Percentiles rank a stretch among this genome's conserved stretches.
Evolutionary conservation across 2,888 invertebrate species (phyloP).

Genomic region (Stenurella melanura): DNA sequence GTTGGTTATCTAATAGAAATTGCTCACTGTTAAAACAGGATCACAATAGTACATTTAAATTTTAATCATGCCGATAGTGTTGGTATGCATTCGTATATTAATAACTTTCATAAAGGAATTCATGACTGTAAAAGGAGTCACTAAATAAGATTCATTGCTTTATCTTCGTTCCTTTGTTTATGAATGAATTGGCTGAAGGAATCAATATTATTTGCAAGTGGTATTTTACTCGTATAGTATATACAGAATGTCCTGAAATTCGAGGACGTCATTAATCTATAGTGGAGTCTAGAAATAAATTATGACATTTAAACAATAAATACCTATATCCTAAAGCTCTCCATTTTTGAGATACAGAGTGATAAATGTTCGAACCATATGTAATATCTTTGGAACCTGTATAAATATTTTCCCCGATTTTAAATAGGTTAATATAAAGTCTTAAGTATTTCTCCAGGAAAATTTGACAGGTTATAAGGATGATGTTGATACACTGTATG

Average conservation of each 20-base stretch:
- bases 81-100: conserved; percentile 10
- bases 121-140: conserved; percentile 19
- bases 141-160: conserved; percentile 9
- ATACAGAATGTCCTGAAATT: not conserved
- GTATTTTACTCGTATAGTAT: not conserved
- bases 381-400: too few relatives aligned
- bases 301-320: too few relatives aligned
- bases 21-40: conserved; percentile 2
- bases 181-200: not conserved
- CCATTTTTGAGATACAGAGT: too few relatives aligned
- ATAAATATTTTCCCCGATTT: too few relatives aligned
- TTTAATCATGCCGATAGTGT: conserved; percentile 17
- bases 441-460: too few relatives aligned
- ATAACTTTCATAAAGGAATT: conserved; percentile 27
- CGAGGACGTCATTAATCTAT: too few relatives aligned
- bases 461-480: too few relatives aligned
- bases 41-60: conserved; percentile 12
- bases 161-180: not conserved
- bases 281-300: too few relatives aligned
- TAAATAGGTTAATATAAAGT: too few relatives aligned
- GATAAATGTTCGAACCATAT: too few relatives aligned
- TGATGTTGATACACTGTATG: too few relatives aligned
- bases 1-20: not conserved
- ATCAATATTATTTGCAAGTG: not conserved
- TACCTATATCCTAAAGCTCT: too few relatives aligned